Evolutionary conservation across 2,113 vertebrate species (phyloP).

Genomic region (Okapia johnstoni): DNA sequence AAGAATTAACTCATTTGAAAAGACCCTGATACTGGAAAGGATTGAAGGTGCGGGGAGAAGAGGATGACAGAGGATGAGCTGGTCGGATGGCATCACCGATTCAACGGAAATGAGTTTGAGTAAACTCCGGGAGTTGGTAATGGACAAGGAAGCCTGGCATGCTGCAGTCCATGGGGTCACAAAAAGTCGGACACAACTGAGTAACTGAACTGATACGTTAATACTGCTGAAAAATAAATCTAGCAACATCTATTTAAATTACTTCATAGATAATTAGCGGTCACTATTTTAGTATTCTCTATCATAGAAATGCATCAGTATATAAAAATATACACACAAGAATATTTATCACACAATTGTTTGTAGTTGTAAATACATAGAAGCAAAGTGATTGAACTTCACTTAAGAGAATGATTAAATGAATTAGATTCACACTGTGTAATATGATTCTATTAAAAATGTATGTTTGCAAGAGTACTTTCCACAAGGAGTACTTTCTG

Average conservation of each 20-base stretch:
- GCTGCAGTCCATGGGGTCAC: neutral
- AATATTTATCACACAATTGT: neutral
- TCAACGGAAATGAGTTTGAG: neutral
- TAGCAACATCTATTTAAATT: neutral
- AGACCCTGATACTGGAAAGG: neutral
- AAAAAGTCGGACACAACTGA: accelerated
- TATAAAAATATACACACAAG: neutral
- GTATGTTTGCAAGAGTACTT: neutral
- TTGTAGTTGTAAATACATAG: neutral
- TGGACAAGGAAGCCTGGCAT: neutral
- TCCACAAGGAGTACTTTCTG: neutral
- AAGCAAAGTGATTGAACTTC: neutral
- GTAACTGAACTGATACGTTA: neutral
- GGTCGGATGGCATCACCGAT: accelerated
- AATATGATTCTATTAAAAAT: neutral
- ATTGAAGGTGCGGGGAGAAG: neutral
- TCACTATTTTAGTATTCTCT: neutral
- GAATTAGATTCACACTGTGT: neutral
- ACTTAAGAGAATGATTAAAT: neutral
- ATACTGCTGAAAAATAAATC: neutral
- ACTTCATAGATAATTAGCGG: neutral
- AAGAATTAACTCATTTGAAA: neutral
- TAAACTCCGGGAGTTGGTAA: neutral
- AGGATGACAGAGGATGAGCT: neutral
- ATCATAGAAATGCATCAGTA: neutral